Evolutionary conservation across 2,113 vertebrate genomes (phyloP).

Genomic region (mouse (Mus musculus)): GRCm39 chr6:93376501-93377000

Average conservation of each 20-base stretch:
- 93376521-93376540: background rate
- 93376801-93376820: conserved; percentile 77
- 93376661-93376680: conserved; percentile 60
- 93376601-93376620: conserved; percentile 1
- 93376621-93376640: conserved; percentile 33
- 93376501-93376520: background rate
- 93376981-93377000: too few species aligned
- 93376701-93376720: conserved; percentile 65
- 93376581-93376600: conserved; percentile 19
- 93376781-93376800: conserved; percentile 65
- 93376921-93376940: conserved; percentile 62
- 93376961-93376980: too few species aligned
- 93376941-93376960: too few species aligned
- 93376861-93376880: conserved; percentile 60
- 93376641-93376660: conserved; percentile 25
- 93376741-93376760: conserved; percentile 1
- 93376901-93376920: conserved; percentile 64
- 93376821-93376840: conserved; percentile 71
- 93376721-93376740: conserved; percentile 65
- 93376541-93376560: background rate
- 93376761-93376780: conserved; percentile 53
- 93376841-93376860: conserved; percentile 63
- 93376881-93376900: conserved; percentile 68
- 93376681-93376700: conserved; percentile 55
- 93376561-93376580: conserved; percentile 33